phyloP scores from a whole-genome alignment of 2,113 vertebrate species.

The Excalfactoria chinensis region DNA sequence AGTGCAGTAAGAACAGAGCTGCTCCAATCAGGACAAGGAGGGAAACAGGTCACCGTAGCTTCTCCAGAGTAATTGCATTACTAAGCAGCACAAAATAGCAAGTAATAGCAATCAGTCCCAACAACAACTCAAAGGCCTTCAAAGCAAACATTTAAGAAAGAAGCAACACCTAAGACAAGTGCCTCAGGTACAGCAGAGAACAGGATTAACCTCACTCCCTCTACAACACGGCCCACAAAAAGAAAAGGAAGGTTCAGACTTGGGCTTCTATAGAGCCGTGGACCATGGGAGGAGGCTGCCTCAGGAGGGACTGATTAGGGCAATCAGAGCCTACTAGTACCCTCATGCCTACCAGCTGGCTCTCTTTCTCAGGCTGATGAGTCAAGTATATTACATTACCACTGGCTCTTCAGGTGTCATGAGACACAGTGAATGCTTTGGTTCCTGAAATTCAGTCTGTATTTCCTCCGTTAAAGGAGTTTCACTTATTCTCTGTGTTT shows the following conservation, averaged over 20 bases:
- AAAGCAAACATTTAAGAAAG: neutral
- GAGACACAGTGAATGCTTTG: too few relatives aligned
- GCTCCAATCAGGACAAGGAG: neutral
- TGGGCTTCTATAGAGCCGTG: neutral
- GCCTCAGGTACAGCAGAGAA: neutral
- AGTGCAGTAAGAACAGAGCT: neutral
- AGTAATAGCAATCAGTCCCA: neutral
- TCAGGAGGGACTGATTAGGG: neutral
- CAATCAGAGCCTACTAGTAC: neutral
- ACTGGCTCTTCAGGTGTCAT: neutral
- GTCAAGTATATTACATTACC: neutral
- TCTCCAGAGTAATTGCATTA: accelerated
- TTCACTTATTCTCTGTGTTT: too few relatives aligned
- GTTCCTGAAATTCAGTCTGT: too few relatives aligned
- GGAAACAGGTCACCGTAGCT: neutral
- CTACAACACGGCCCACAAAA: accelerated
- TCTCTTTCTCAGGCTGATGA: neutral
- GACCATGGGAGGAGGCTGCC: neutral
- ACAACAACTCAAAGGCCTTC: accelerated
- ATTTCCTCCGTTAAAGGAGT: too few relatives aligned
- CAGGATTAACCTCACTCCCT: accelerated
- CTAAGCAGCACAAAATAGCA: neutral
- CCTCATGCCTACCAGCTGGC: neutral
- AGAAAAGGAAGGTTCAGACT: accelerated
- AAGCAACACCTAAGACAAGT: neutral